A percentile compares a stretch with the other conserved stretches of the same genome.
Evolutionary conservation across 2,797 vertebrate species (phyloP).

Genomic region (Strix occidentalis): DNA sequence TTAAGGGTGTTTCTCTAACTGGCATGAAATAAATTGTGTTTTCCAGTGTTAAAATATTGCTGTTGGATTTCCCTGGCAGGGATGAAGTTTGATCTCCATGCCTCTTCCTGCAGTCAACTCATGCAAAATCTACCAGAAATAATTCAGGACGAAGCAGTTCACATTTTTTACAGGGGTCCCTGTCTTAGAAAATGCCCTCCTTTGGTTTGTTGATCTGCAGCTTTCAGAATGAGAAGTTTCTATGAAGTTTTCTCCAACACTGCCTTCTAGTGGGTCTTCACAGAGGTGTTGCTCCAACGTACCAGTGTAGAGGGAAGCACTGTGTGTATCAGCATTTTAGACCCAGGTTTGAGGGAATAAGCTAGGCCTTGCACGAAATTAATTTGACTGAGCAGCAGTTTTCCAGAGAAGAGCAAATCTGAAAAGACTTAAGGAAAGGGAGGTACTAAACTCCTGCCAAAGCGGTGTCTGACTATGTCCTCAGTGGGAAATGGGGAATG

Average conservation of each 20-base stretch:
- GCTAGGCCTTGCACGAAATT: too few species aligned
- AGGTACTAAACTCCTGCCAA: not conserved
- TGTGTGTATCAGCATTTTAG: fast-evolving
- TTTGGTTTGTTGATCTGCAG: not conserved
- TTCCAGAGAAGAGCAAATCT: not conserved
- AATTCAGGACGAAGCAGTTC: too few species aligned
- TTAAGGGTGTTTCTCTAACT: not conserved
- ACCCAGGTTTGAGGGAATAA: not conserved
- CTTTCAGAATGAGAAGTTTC: not conserved
- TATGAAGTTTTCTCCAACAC: not conserved
- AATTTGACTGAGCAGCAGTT: not conserved
- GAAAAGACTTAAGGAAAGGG: not conserved
- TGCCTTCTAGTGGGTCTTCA: not conserved
- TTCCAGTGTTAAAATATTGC: not conserved
- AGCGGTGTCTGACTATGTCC: not conserved
- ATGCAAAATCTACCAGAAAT: not conserved
- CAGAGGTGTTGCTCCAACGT: not conserved
- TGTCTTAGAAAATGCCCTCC: not conserved
- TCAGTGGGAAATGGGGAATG: not conserved
- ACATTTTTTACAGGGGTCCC: not conserved
- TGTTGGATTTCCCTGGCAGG: not conserved
- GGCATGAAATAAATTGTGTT: not conserved
- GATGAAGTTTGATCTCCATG: not conserved
- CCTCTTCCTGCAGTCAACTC: not conserved
- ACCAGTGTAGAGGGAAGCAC: not conserved